Evolutionary conservation across 2,888 invertebrate species (phyloP), one percentile per base, ranked within the genome.

Genomic region (Eupithecia exiguata): DNA sequence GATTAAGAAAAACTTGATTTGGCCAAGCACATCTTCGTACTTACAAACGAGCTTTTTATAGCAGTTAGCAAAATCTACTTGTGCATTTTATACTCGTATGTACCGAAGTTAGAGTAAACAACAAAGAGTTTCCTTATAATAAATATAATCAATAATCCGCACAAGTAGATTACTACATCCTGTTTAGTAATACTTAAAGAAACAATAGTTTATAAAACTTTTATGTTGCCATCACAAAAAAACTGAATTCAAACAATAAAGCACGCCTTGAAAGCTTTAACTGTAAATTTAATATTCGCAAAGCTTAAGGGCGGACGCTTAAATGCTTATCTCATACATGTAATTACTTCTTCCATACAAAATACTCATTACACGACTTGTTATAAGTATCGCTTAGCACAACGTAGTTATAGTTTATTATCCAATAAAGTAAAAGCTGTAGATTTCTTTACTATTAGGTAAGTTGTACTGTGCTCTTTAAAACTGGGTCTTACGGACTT

Each of bases 321-420:
- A 78, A 77, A 85, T 85, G 94, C 94, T 94, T 93, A 89, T 92
- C 92, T 94, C 93, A 93, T 92, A 91, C 81, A 81, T 80, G 79
- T 76, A 66, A 80, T 80, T 74, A 5, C 79, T 76, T 72, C 61
- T 71, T 66, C 16, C 53, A 63, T 68, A 69, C 63, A 68, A 70
- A 40, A 67, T 58, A 16, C 46, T 49, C 12, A 38, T 38, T 65
- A 49, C 36, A 68, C 14, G 30, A 18, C 21, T 68, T 49, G 46
- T 40, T 70, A 69, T 65, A 58, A 78, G 65, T 63, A 68, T 49
- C 71, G 76, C 71, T 76, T 72, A 70, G 70, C 71, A 76, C 74
- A 62, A 43, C 14, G n/a, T 66, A 69, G 35, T 25, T 43, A n/a
- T 65, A 79, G 70, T 30, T 58, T 71, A 72, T 53, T 58, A n/a